Base-by-base conservation (phyloP, 2,797 vertebrate species). In the Propithecus deckenii region DNA sequence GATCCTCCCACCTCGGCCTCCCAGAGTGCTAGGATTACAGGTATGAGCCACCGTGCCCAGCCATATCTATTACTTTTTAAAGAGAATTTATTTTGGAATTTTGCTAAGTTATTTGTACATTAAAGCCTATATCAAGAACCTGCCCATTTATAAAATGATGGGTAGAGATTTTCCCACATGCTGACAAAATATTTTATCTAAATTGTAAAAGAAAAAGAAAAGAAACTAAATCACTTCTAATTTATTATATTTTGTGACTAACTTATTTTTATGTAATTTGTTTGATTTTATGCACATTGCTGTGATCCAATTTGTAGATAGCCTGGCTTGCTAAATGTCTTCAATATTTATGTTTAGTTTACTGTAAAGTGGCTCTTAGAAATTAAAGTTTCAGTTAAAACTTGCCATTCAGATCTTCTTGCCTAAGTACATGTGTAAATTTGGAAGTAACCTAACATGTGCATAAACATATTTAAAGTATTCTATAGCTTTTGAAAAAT, bases 321-420 rank as follows among this genome's bases (percentile, higher is more conserved):
- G 10, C 48, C 23, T 94, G 46, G 4, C 20, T 88, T 88, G n/a
- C 38, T 94, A 92, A 92, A 85, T 84, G 55, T 2, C 65, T 85
- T 91, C 20, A 81, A 12, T 72, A 67, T 87, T 96, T 79, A 25
- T 3, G 8, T 86, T 96, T 95, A 86, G 83, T 94, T 79, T 86
- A 83, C 32, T 86, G 1, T 75, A 91, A 94, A 96, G 41, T 89
- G 7, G n/a, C 59, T 69, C 22, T 41, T 80, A 91, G 74, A 91
- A 89, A 94, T 83, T 91, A 86, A 88, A 78, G 5, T 86, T 97
- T 92, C n/a, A 92, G n/a, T 96, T 80, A 55, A 95, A 95, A 80
- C 43, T 88, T 90, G 75, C 35, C 69, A 91, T 89, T 95, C 61
- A 92, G 18, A 78, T 78, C n/a, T 90, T 93, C 20, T 71, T 88